A percentile compares a stretch with the other conserved stretches of the same genome.
Evolutionary conservation across 2,888 invertebrate species (phyloP).

Genomic region (Diaphora mendica): DNA sequence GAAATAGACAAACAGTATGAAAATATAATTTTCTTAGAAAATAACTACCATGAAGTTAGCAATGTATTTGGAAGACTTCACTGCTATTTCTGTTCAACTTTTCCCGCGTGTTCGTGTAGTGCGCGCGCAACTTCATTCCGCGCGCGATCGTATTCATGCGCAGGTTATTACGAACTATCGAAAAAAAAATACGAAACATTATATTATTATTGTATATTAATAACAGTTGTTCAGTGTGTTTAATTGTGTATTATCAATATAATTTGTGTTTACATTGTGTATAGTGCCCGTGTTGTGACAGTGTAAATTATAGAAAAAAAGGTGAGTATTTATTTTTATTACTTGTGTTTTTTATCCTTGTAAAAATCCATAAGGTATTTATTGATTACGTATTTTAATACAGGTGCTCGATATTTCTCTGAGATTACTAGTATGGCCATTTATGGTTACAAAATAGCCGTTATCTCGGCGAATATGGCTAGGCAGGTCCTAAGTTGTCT

Average conservation of each 20-base stretch:
- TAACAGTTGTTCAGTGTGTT: slow-evolving; percentile 48
- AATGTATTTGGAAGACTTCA: slow-evolving; percentile 36
- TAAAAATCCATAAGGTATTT: slow-evolving; percentile 20
- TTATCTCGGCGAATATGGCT: slow-evolving; percentile 52
- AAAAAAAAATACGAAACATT: slow-evolving; percentile 58
- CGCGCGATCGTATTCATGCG: slow-evolving; percentile 75
- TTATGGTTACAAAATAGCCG: slow-evolving; percentile 45
- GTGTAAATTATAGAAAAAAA: slow-evolving; percentile 29
- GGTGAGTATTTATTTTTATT: slow-evolving; percentile 36
- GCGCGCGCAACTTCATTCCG: slow-evolving; percentile 74
- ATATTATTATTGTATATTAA: slow-evolving; percentile 39
- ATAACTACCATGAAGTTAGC: slow-evolving; percentile 36
- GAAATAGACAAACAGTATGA: slow-evolving; percentile 15
- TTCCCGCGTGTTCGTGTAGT: slow-evolving; percentile 72
- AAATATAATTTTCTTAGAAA: slow-evolving; percentile 24
- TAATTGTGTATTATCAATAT: slow-evolving; percentile 60
- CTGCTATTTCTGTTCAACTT: slow-evolving; percentile 66
- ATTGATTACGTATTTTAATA: slow-evolving; percentile 10
- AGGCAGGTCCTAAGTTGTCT: slow-evolving; percentile 34
- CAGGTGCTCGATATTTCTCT: slow-evolving; percentile 39
- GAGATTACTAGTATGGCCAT: slow-evolving; percentile 40
- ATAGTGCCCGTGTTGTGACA: slow-evolving; percentile 39
- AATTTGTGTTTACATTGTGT: slow-evolving; percentile 48
- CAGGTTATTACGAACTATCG: slow-evolving; percentile 59
- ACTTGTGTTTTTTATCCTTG: slow-evolving; percentile 26